Evolutionary conservation across 2,113 vertebrate species (phyloP), one percentile per base, ranked within the genome.

Genomic region (Pelmatolapia mariae): DNA sequence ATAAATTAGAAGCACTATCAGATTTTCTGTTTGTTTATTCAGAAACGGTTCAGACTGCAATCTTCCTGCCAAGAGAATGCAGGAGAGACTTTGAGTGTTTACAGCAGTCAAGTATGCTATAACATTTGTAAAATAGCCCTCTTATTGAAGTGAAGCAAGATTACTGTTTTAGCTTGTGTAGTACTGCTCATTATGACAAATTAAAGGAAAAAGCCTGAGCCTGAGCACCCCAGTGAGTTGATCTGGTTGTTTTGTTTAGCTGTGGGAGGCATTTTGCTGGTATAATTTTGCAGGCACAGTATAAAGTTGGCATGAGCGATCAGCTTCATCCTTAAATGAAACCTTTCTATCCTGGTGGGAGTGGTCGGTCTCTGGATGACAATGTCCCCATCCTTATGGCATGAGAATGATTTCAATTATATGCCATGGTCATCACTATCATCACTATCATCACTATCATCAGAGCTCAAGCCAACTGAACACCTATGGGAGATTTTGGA

Each of bases 1-100:
- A 91, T 93, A 86, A 93, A 92, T 92, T 87, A 89, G 52, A 79
- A 50, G 40, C 54, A 40, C 82, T 83, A 92, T 93, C 89, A 92
- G 89, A 85, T 91, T 81, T 80, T 24, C 59, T 68, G 80, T 86
- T 91, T 91, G 81, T 90, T 92, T 89, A 88, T 93, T 92, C 88
- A 82, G 73, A 84, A 68, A 56, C 12, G 40, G 73, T 85, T 89
- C 71, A 66, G 83, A 66, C 89, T 66, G 85, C 84, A 90, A 89
- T 93, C 82, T 89, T 68, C 57, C 84, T 8, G 71, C 16, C 7
- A 45, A 83, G 63, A 84, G 85, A 90, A 87, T 80, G 73, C 80
- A 81, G 78, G 47, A 31, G 15, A 85, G 71, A 13, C 26, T 80
- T 81, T 81, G 24, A 18, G 40, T 88, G 89, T 91, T 91, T 89